Evolutionary conservation across 2,113 vertebrate species (phyloP).

Genomic region (Uria aalge): DNA sequence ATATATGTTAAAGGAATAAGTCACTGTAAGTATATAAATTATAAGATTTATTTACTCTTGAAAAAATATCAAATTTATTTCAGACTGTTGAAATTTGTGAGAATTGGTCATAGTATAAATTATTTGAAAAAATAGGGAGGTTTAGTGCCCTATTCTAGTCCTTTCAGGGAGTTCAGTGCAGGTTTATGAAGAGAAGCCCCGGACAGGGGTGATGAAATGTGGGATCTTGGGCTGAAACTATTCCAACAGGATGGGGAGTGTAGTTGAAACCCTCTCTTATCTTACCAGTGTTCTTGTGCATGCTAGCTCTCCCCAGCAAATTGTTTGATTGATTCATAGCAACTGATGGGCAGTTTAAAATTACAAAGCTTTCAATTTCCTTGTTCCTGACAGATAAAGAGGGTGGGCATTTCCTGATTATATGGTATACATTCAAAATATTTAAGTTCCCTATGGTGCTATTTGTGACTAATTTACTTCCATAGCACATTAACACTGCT

Average conservation of each 20-base stretch:
- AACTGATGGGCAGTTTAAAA: conserved; percentile 11
- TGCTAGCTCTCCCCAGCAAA: neutral
- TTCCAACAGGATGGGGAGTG: neutral
- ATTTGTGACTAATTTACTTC: conserved; percentile 51
- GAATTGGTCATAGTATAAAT: neutral
- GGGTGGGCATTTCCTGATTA: conserved; percentile 53
- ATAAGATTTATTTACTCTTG: neutral
- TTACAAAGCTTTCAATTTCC: conserved; percentile 33
- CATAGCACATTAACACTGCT: conserved; percentile 24
- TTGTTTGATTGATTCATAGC: conserved; percentile 11
- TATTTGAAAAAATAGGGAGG: neutral
- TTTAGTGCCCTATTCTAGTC: neutral
- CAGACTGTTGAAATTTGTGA: neutral
- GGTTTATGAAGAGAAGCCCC: neutral
- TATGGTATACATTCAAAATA: conserved; percentile 4
- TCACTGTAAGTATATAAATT: neutral
- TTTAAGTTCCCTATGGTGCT: conserved; percentile 38
- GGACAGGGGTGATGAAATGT: neutral
- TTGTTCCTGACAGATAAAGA: conserved; percentile 29
- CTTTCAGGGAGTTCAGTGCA: neutral
- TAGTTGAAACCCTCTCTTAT: neutral
- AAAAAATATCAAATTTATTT: neutral
- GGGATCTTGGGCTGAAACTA: neutral
- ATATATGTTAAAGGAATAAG: neutral
- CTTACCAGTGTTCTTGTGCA: neutral